Base-by-base conservation (phyloP, 2,888 invertebrate genomes). In the Allolobophora icterica region DNA sequence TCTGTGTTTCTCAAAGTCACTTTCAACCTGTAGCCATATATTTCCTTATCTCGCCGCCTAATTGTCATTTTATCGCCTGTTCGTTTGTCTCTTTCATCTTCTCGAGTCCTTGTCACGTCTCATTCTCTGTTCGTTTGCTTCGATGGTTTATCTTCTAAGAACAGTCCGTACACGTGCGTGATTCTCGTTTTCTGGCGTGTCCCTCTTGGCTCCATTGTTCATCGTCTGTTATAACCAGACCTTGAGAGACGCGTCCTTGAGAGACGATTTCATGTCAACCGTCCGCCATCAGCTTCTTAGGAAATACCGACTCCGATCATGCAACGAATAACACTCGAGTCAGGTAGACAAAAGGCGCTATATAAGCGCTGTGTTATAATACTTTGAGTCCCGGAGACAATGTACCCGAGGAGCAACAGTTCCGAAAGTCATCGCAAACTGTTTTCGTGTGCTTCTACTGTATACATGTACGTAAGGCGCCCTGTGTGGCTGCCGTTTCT, bases 51-150 rank as follows among this genome's bases (percentile, higher is more conserved):
- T 71, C 71, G 5, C 8, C 0, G 71, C 8, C 71, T 71, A 71
- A 71, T 71, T 71, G 71, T 71, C 71, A 30, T n/a, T 71, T 87
- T 87, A 87, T 35, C 35, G 87, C 19, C 87, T 35, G 87, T 87
- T 35, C 15, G 6, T 87, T 24, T 24, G 13, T 87, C n/a, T 34
- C 19, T 71, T n/a, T 71, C 11, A n/a, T n/a, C n/a, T n/a, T n/a
- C n/a, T 71, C n/a, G n/a, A n/a, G 11, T 58, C 19, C 52, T 52
- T 15, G 2, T 52, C 19, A 13, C 19, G 13, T 19, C 19, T 52
- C 52, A 13, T 52, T 19, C 52, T 52, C 52, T 52, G 3, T 19
- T n/a, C 71, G 71, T 71, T 30, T n/a, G 71, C 71, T 30, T 71
- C 71, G 3, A n/a, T 71, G 71, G 30, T 71, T 71, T n/a, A 71